Base-by-base conservation (phyloP, 2,797 vertebrate genomes). In the Falco novaeseelandiae region DNA sequence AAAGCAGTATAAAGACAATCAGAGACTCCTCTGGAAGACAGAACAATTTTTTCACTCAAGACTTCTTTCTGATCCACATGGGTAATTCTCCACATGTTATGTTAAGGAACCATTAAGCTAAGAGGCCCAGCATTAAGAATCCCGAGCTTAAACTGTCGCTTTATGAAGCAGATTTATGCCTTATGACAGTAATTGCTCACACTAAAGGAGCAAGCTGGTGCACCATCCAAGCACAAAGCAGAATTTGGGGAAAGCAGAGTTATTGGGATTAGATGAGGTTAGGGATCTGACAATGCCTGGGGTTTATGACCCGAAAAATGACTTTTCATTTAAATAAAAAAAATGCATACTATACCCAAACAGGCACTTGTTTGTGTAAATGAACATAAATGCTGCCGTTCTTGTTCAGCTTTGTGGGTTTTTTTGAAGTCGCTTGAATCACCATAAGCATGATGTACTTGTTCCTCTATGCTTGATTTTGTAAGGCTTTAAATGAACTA, bases 71-170 rank as follows among this genome's bases (percentile, higher is more conserved):
- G 84, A 96, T 92, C 81, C 77, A 88, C 61, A 57, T 67, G 95
- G 74, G 83, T 95, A 92, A 97, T 88, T 87, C 67, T 88, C 58
- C 73, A 90, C 85, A 63, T 87, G 88, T 96, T 92, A 87, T 61
- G 89, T 82, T 93, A 94, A 91, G 95, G 83, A 96, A 95, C 65
- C 88, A 83, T 94, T 95, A 96, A 80, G 76, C 51, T 90, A 81
- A 95, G 73, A 83, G 82, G 63, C 27, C 77, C 86, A 84, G 44
- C 78, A 88, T 93, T 93, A 86, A 73, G 72, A 80, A 95, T 74
- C 65, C 49, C 27, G 40, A 93, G 63, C 77, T 96, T 62, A 77
- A 87, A 79, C 67, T 93, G 82, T 91, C 22, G 11, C 79, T 90
- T 62, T 85, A 59, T 34, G 84, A 90, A 77, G 91, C 30, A 40